A percentile compares a stretch with the other conserved stretches of the same genome.
phyloP scores from a whole-genome alignment of 2,888 invertebrate species.

The Leptopterna dolabrata region DNA sequence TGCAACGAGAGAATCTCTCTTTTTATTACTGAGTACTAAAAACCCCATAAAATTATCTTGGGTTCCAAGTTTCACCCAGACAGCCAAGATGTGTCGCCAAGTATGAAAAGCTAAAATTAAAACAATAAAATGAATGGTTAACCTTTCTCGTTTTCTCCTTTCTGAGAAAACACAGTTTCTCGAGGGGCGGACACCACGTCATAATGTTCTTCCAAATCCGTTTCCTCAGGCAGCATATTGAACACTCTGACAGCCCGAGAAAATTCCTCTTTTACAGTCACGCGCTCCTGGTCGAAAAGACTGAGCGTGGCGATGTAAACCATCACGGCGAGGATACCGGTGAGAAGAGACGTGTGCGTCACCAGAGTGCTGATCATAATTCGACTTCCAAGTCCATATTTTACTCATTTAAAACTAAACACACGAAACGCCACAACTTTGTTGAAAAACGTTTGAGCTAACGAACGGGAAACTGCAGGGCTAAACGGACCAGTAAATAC shows the following conservation, averaged over 20 bases:
- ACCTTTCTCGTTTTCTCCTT: conserved; percentile 29
- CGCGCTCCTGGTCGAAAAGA: neutral
- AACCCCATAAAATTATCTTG: no score
- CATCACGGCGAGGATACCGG: conserved; percentile 32
- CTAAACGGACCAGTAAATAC: neutral
- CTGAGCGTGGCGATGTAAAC: conserved; percentile 23
- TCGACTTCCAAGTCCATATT: neutral
- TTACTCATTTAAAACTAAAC: neutral
- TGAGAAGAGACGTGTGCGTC: conserved; percentile 15
- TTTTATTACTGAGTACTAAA: no score
- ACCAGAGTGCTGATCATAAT: conserved; percentile 29
- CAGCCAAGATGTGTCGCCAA: no score
- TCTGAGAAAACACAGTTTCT: neutral
- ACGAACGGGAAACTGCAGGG: neutral
- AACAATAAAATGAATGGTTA: neutral
- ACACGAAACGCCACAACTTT: neutral
- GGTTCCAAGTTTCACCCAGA: no score
- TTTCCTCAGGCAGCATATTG: conserved; percentile 21
- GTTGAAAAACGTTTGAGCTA: neutral
- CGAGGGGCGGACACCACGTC: neutral
- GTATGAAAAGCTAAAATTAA: neutral
- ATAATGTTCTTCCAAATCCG: neutral
- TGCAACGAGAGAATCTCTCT: no score
- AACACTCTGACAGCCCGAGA: conserved; percentile 32
- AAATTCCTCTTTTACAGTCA: neutral